Percentiles rank a stretch among this genome's conserved stretches.
phyloP scores from a whole-genome alignment of 30 jellyfish, hydroid and myxozoan genomes.

The Mastigias papua region DNA sequence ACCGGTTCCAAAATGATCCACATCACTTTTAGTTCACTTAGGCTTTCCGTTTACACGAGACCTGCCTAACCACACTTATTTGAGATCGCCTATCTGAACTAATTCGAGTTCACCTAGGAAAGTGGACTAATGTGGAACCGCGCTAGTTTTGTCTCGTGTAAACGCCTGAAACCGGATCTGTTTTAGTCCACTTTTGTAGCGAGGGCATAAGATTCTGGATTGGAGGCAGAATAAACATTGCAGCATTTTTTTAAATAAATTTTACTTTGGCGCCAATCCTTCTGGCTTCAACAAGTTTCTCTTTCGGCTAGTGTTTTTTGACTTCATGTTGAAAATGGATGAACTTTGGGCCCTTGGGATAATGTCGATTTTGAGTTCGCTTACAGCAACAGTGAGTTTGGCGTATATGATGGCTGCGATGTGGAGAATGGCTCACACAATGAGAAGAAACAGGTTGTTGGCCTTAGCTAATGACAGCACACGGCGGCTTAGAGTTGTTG shows the following conservation, averaged over 20 bases:
- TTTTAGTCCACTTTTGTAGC: background rate
- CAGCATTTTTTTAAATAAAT: too few relatives aligned
- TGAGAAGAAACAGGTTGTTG: background rate
- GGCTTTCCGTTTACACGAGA: constrained; percentile 1
- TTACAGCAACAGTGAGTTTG: background rate
- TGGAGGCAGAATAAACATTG: too few relatives aligned
- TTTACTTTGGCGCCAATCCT: too few relatives aligned
- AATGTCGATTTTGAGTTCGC: background rate
- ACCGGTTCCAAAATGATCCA: background rate
- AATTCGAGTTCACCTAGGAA: background rate
- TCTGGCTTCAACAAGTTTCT: too few relatives aligned
- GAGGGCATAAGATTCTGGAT: too few relatives aligned
- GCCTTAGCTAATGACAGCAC: background rate
- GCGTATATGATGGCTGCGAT: background rate
- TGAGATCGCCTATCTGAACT: background rate
- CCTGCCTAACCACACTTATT: background rate
- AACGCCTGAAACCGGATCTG: background rate
- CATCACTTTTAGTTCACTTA: background rate
- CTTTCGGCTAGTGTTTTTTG: too few relatives aligned
- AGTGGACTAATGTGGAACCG: background rate
- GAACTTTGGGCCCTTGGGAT: background rate
- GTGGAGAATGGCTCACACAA: background rate
- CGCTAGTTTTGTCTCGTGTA: background rate
- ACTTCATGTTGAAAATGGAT: too few relatives aligned
- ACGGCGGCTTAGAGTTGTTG: background rate